A percentile compares a stretch with the other conserved stretches of the same genome.
phyloP scores from a whole-genome alignment of 2,113 vertebrate genomes.

The Anarhynchus alexandrinus region DNA sequence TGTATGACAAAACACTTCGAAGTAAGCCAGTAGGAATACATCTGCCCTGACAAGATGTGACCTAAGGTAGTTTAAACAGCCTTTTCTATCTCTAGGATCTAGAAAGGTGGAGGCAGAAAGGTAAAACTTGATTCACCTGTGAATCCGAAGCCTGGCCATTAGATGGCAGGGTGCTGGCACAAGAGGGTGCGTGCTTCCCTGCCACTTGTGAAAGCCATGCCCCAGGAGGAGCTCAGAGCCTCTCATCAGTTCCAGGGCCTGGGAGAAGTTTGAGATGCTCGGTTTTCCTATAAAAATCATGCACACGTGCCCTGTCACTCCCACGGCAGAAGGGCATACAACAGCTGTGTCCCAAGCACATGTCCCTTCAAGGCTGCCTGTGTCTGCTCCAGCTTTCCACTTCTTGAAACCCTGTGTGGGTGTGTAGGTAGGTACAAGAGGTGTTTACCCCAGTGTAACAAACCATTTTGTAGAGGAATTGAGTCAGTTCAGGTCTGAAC shows the following conservation, averaged over 20 bases:
- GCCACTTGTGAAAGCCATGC: not conserved
- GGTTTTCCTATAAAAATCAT: not conserved
- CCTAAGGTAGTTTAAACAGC: constrained; percentile 36
- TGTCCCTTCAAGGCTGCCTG: accelerated
- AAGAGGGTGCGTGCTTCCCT: not conserved
- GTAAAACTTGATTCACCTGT: not conserved
- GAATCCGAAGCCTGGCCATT: constrained; percentile 31
- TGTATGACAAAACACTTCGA: not conserved
- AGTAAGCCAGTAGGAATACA: not conserved
- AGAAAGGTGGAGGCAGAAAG: not conserved
- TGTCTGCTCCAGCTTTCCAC: not conserved
- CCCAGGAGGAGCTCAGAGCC: not conserved
- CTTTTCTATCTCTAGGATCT: constrained; percentile 30
- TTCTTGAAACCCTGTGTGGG: not conserved
- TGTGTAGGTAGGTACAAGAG: not conserved
- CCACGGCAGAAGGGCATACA: not conserved
- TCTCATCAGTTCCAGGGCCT: not conserved
- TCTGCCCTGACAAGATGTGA: constrained; percentile 14
- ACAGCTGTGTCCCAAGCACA: too few species aligned
- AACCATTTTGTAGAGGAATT: not conserved
- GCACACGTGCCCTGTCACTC: not conserved
- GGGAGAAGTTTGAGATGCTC: not conserved
- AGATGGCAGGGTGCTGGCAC: constrained; percentile 55
- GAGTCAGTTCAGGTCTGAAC: not conserved
- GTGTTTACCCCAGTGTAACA: not conserved